Evolutionary conservation across 2,888 invertebrate species (phyloP).

Genomic region (Brenthis ino): DNA sequence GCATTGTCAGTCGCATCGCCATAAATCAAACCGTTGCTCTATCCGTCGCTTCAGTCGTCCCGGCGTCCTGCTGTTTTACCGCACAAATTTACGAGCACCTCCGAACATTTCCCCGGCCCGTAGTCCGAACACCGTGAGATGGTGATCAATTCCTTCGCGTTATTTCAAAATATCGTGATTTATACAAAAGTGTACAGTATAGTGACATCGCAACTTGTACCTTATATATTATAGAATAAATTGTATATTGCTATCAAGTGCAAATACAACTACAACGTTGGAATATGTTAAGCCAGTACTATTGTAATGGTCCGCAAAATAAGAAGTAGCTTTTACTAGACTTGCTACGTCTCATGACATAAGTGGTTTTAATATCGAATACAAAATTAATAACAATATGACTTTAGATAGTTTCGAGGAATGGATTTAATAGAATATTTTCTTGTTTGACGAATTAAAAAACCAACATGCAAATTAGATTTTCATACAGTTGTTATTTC

Average conservation of each 20-base stretch:
- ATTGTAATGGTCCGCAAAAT: conserved; percentile 23
- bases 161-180: conserved; percentile 80
- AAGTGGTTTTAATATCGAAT: background rate
- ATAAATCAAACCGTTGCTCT: conserved; percentile 75
- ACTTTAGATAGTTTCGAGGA: background rate
- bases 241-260: conserved; percentile 14
- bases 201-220: conserved; percentile 32
- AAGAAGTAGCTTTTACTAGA: conserved; percentile 19
- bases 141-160: conserved; percentile 72
- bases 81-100: conserved; percentile 80
- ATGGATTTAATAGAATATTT: background rate
- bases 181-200: conserved; percentile 59
- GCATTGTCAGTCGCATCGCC: conserved; percentile 53
- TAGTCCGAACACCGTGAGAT: conserved; percentile 63
- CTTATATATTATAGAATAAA: conserved; percentile 22
- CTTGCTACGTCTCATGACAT: conserved; percentile 7
- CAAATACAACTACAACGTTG: conserved; percentile 2
- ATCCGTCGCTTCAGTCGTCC: conserved; percentile 70
- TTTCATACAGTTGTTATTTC: no score
- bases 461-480: no score
- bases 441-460: no score
- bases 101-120: conserved; percentile 60
- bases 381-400: background rate
- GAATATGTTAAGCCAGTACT: conserved; percentile 12
- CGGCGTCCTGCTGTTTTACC: conserved; percentile 75